A percentile compares a stretch with the other conserved stretches of the same genome.
phyloP scores from a whole-genome alignment of 2,888 invertebrate species.

The Clepsis dumicolana region DNA sequence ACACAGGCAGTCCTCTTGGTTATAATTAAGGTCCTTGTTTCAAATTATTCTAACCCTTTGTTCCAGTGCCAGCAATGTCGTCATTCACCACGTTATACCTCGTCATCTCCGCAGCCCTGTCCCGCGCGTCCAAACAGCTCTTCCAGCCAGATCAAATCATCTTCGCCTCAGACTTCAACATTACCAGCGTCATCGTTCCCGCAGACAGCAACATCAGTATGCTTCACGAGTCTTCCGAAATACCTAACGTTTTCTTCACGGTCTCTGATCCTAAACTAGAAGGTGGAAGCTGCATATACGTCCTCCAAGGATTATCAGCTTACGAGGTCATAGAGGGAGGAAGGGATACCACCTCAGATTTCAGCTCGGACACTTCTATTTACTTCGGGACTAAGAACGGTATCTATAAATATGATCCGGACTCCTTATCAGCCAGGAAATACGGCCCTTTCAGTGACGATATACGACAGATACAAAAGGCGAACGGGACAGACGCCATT shows the following conservation, averaged over 20 bases:
- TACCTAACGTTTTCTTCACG: conserved; percentile 72
- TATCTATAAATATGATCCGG: conserved; percentile 63
- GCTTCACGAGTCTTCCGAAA: conserved; percentile 58
- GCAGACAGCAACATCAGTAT: conserved; percentile 60
- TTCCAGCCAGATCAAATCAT: conserved; percentile 66
- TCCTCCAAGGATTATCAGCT: conserved; percentile 70
- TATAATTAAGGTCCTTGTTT: background rate
- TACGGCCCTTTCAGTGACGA: conserved; percentile 66
- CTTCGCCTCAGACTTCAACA: conserved; percentile 65
- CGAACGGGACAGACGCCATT: conserved; percentile 63
- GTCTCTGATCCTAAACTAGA: conserved; percentile 62
- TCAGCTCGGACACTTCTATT: conserved; percentile 57
- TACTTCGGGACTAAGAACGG: conserved; percentile 70
- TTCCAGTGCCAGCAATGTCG: background rate
- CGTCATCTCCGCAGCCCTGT: background rate
- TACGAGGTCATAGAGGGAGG: conserved; percentile 73
- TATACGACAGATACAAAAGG: conserved; percentile 72
- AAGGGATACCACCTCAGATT: conserved; percentile 68
- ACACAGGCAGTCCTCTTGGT: too few relatives aligned
- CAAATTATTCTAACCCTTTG: background rate
- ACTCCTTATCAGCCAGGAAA: conserved; percentile 66
- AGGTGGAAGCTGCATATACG: conserved; percentile 71
- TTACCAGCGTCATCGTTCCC: conserved; percentile 67
- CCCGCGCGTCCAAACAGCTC: conserved; percentile 45
- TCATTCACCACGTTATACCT: background rate